Evolutionary conservation across 1,140 invertebrate genomes (phyloP).

Genomic region (Tetranychus cinnabarinus): DNA sequence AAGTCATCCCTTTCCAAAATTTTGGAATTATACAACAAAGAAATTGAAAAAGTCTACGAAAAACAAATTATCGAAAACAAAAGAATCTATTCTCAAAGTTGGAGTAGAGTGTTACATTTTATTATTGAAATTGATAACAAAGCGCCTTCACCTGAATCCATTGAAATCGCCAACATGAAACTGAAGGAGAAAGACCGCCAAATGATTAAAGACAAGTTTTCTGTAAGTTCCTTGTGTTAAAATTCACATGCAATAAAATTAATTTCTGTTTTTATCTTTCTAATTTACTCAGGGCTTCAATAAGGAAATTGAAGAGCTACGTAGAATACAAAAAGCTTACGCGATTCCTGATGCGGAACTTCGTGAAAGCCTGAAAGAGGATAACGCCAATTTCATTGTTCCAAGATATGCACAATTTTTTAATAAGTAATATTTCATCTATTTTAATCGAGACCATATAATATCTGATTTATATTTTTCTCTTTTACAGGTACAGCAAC

Average conservation of each 20-base stretch:
- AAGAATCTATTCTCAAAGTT: slow-evolving; percentile 48
- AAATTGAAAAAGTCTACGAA: slow-evolving; percentile 49
- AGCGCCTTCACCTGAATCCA: slow-evolving; percentile 13
- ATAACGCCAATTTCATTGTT: slow-evolving; percentile 59
- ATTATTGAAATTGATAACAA: slow-evolving; percentile 28
- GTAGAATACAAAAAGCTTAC: slow-evolving; percentile 60
- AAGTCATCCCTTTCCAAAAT: slow-evolving; percentile 45
- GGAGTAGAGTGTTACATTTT: slow-evolving; percentile 54
- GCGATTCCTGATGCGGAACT: slow-evolving; percentile 75
- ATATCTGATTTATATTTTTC: slow-evolving; percentile 6
- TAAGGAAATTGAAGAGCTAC: slow-evolving; percentile 73
- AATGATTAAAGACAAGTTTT: slow-evolving; percentile 77
- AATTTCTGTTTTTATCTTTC: slow-evolving; percentile 11
- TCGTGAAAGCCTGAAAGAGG: slow-evolving; percentile 49
- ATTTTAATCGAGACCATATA: background rate
- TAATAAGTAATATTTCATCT: slow-evolving; percentile 10
- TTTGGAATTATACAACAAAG: slow-evolving; percentile 47
- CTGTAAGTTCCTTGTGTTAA: slow-evolving; percentile 30
- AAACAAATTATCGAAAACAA: slow-evolving; percentile 58
- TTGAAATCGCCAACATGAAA: slow-evolving; percentile 19
- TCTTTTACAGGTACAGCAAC: slow-evolving; percentile 31
- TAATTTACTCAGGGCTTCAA: slow-evolving; percentile 47
- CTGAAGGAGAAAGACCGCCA: slow-evolving; percentile 66
- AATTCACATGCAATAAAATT: background rate
- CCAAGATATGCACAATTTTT: slow-evolving; percentile 41